Percentiles rank a stretch among this genome's conserved stretches.
phyloP scores from a whole-genome alignment of 2,888 invertebrate genomes.

The Orthosia gracilis region DNA sequence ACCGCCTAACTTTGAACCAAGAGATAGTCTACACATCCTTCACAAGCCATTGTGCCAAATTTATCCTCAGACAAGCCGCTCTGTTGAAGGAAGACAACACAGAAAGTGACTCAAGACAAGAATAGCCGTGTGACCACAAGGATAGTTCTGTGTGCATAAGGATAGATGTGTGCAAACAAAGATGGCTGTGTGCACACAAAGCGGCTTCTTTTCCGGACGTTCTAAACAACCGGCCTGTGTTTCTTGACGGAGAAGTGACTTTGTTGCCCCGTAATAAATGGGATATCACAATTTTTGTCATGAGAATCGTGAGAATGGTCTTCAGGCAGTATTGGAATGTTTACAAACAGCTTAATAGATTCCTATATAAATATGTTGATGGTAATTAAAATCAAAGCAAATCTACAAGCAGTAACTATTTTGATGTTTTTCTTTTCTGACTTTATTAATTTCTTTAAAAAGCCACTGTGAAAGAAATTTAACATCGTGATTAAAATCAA shows the following conservation, averaged over 20 bases:
- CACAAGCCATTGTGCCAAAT: constrained; percentile 13
- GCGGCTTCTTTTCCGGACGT: constrained; percentile 37
- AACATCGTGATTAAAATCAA: too few species aligned
- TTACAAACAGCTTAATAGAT: not conserved
- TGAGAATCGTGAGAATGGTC: not conserved
- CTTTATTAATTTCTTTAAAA: too few species aligned
- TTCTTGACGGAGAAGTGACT: constrained; percentile 24
- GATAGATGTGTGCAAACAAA: constrained; percentile 28
- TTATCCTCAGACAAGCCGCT: constrained; percentile 2
- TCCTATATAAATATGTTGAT: too few species aligned
- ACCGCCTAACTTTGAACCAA: not conserved
- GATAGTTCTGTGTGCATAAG: constrained; percentile 26
- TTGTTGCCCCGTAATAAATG: constrained; percentile 37
- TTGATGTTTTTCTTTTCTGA: too few species aligned
- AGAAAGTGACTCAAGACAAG: constrained; percentile 19
- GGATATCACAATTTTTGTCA: constrained; percentile 6
- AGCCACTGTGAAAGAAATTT: too few species aligned
- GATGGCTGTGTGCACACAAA: constrained; percentile 34
- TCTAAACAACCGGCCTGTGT: constrained; percentile 33
- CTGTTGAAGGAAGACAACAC: constrained; percentile 34
- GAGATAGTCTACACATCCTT: not conserved
- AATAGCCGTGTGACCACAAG: constrained; percentile 24
- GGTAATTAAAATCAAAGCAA: too few species aligned
- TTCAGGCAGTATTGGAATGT: not conserved
- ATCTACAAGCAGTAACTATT: too few species aligned